Conservation (phyloP, 2,888 invertebrate species). For the Thumatha senex region DNA sequence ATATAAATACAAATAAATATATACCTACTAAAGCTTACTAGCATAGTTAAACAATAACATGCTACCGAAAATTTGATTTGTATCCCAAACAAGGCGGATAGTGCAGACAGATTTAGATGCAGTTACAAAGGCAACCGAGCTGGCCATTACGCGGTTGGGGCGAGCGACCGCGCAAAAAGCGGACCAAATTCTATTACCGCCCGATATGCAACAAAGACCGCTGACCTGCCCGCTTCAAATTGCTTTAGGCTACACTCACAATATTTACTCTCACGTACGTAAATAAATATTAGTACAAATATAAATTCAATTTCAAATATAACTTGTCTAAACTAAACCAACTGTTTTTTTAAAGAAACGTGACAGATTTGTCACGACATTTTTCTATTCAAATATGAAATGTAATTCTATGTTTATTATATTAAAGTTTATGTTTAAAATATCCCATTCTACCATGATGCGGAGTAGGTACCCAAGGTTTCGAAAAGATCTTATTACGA, state of each 20-base stretch:
- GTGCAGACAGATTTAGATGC: constrained; percentile 73
- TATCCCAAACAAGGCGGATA: constrained; percentile 54
- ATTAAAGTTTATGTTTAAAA: constrained; percentile 1
- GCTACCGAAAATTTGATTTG: constrained; percentile 51
- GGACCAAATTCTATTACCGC: constrained; percentile 81
- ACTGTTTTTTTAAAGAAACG: constrained; percentile 10
- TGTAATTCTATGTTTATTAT: neutral
- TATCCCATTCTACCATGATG: too few species aligned
- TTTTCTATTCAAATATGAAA: constrained; percentile 13
- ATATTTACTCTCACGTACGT: constrained; percentile 70
- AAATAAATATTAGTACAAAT: constrained; percentile 62
- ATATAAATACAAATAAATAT: too few species aligned
- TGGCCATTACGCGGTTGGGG: constrained; percentile 69
- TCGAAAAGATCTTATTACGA: too few species aligned
- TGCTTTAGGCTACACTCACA: constrained; percentile 79
- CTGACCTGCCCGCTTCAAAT: constrained; percentile 74
- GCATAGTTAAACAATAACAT: constrained; percentile 4
- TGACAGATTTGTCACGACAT: constrained; percentile 13
- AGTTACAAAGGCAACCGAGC: constrained; percentile 79
- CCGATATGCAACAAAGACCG: constrained; percentile 83
- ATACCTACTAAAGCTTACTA: too few species aligned
- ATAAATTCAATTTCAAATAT: constrained; percentile 59
- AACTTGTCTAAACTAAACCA: constrained; percentile 31
- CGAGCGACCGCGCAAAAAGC: constrained; percentile 78
- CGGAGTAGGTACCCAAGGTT: neutral